Evolutionary conservation across 1,140 invertebrate species (phyloP), one percentile per base, ranked within the genome.

Genomic region (Vollenhovia emeryi): DNA sequence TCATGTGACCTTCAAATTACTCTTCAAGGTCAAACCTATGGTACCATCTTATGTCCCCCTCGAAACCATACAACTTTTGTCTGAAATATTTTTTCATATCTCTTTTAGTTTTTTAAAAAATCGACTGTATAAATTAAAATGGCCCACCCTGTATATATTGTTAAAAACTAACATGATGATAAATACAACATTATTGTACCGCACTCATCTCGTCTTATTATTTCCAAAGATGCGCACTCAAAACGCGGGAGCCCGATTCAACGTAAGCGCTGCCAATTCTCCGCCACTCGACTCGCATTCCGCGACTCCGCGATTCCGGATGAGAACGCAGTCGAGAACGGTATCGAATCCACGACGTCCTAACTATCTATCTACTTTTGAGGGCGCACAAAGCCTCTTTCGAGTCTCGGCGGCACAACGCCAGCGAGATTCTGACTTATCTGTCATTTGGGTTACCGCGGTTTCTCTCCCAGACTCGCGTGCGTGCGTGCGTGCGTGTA

Each of bases 401-500:
- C 86, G 84, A 87, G 50, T 83, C 52, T 75, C 78, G 62, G 73
- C 52, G 78, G 73, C 85, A 88, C 91, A 91, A 91, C 89, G 89
- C 86, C 62, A 86, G 50, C 86, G 86, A n/a, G n/a, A 92, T 93
- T 92, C 90, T 92, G 90, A 92, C 92, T 92, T 92, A 93, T 92
- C 91, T 91, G 84, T 84, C 88, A 85, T 85, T 86, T 76, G 86
- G 86, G 84, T 90, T 89, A 79, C 73, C 84, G 69, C 52, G 76
- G 75, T 88, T n/a, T 86, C 71, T 74, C 50, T 24, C 48, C 5
- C 33, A 9, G 6, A 7, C 6, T 6, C 36, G 21, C 11, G 36
- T 40, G 64, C 6, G 43, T 36, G 21, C 30, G 27, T 40, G 82
- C 13, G 52, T 13, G 21, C 15, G 15, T 50, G 3, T 9, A 13